Conservation (phyloP, 2,113 vertebrate genomes). For the Pedionomus torquatus region DNA sequence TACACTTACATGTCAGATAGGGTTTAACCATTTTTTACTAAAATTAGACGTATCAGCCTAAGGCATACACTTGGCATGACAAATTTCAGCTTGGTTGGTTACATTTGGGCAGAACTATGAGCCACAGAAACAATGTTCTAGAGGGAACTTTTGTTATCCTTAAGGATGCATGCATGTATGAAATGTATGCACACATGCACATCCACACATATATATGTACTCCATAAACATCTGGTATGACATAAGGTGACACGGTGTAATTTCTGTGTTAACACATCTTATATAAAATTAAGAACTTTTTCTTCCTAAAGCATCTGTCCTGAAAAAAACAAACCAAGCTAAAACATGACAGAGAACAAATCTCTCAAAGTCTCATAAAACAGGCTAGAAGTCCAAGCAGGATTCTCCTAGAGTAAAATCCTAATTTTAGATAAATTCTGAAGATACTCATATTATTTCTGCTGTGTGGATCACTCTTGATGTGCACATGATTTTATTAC, state of each 20-base stretch:
- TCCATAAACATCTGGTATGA: background rate
- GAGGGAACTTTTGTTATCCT: background rate
- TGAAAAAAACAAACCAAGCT: background rate
- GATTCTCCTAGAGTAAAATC: background rate
- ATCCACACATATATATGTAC: background rate
- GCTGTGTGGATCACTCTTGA: background rate
- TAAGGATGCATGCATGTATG: background rate
- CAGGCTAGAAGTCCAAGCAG: background rate
- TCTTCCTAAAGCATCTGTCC: background rate
- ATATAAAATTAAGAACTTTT: background rate
- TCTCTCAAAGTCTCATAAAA: background rate
- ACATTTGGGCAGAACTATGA: background rate
- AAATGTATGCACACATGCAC: background rate
- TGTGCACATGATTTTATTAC: background rate
- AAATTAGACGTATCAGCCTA: background rate
- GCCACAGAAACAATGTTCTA: rapidly evolving
- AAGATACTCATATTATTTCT: background rate
- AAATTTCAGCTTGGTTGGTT: background rate
- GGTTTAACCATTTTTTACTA: background rate
- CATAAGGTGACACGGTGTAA: background rate
- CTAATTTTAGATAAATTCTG: background rate
- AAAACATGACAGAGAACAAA: background rate
- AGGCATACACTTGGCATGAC: background rate
- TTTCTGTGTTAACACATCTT: background rate
- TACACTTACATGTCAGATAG: background rate